phyloP scores from a whole-genome alignment of 2,797 vertebrate genomes.

The Vultur gryphus region DNA sequence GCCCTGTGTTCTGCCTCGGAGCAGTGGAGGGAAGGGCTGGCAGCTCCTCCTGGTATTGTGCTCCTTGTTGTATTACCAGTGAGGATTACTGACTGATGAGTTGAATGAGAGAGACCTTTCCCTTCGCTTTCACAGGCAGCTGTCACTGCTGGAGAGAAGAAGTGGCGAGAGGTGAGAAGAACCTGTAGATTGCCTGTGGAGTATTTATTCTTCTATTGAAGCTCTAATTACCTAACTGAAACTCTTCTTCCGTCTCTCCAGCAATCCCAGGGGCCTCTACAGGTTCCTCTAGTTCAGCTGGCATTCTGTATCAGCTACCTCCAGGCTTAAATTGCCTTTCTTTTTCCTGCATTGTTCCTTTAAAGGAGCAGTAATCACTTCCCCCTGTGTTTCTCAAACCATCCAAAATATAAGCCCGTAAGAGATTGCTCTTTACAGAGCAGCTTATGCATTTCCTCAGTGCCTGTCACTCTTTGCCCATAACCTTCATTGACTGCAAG shows the following conservation, averaged over 20 bases:
- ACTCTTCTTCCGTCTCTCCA: slow-evolving; percentile 27
- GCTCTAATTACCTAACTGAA: slow-evolving; percentile 51
- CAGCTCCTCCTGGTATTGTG: not conserved
- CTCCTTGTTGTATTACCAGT: not conserved
- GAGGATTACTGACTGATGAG: slow-evolving; percentile 38
- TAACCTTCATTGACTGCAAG: not conserved
- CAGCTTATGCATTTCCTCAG: not conserved
- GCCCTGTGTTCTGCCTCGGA: accelerated
- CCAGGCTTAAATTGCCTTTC: slow-evolving; percentile 34
- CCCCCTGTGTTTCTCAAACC: not conserved
- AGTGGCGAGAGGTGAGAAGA: slow-evolving; percentile 34
- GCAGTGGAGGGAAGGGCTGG: not conserved
- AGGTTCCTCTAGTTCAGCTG: slow-evolving; percentile 40
- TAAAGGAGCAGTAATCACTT: slow-evolving; percentile 30
- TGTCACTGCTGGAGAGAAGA: slow-evolving; percentile 41
- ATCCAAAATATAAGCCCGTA: not conserved
- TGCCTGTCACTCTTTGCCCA: not conserved
- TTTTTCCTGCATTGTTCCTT: not conserved
- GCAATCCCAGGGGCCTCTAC: slow-evolving; percentile 9
- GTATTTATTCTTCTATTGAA: slow-evolving; percentile 50
- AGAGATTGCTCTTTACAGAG: not conserved
- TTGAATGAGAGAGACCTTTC: slow-evolving; percentile 29
- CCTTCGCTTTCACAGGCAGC: slow-evolving; percentile 2
- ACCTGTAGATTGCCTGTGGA: slow-evolving; percentile 50
- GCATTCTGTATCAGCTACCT: slow-evolving; percentile 18